Percentiles rank a stretch among this genome's conserved stretches.
Conservation (phyloP, 2,888 invertebrate species). For the Rhamnusium bicolor region DNA sequence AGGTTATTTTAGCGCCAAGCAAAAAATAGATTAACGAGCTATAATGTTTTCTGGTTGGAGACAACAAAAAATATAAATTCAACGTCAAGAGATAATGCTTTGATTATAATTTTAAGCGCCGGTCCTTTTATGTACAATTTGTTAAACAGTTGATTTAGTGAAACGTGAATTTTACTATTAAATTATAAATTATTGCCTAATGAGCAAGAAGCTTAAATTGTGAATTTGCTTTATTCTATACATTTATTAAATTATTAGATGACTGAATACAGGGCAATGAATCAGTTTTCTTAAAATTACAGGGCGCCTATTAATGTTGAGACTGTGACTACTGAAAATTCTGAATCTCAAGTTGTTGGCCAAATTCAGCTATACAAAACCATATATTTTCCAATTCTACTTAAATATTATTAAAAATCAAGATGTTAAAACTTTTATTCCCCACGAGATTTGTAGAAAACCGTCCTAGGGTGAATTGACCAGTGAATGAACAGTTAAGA, state of each 20-base stretch:
- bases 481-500: no score
- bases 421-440: no score
- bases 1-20: background rate
- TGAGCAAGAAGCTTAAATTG: background rate
- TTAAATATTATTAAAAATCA: no score
- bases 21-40: background rate
- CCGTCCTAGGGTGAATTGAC: no score
- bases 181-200: background rate
- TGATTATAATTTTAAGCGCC: background rate
- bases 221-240: background rate
- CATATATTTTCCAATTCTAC: no score
- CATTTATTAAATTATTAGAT: background rate
- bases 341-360: no score
- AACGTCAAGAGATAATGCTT: background rate
- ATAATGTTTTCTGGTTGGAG: no score
- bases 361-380: no score
- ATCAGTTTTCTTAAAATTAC: background rate
- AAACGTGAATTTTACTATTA: background rate
- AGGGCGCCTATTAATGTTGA: no score
- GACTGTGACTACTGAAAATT: no score
- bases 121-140: background rate
- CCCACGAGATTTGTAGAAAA: no score
- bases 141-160: background rate
- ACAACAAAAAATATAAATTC: background rate
- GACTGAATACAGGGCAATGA: background rate